Evolutionary conservation across 1,140 invertebrate genomes (phyloP).

Genomic region (Gonatopus flavifemur): DNA sequence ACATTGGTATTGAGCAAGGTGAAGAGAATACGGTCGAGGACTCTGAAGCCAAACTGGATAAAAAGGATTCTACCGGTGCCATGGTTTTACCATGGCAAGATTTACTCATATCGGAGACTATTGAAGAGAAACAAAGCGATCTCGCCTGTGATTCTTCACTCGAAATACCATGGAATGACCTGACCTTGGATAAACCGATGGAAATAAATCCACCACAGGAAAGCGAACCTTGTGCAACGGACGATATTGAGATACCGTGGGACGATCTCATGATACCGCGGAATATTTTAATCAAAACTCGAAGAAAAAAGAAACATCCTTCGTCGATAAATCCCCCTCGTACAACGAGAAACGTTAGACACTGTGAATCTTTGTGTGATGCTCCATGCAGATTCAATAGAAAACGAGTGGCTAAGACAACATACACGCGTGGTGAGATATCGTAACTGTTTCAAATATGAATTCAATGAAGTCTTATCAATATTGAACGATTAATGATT

Average conservation of each 20-base stretch:
- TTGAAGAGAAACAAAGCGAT: slow-evolving; percentile 1
- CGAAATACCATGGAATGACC: slow-evolving; percentile 40
- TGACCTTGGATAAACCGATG: slow-evolving; percentile 29
- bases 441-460: too few relatives aligned
- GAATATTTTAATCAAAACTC: slow-evolving; percentile 32
- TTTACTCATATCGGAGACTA: slow-evolving; percentile 29
- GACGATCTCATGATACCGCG: slow-evolving; percentile 37
- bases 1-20: too few relatives aligned
- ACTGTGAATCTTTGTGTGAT: neutral
- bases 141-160: slow-evolving; percentile 31
- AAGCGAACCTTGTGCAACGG: slow-evolving; percentile 8
- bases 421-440: too few relatives aligned
- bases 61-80: slow-evolving; percentile 20
- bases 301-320: slow-evolving; percentile 29
- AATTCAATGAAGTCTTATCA: too few relatives aligned
- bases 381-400: too few relatives aligned
- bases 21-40: neutral
- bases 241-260: slow-evolving; percentile 46
- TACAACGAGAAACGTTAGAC: neutral
- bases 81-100: slow-evolving; percentile 41
- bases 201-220: slow-evolving; percentile 23
- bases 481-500: too few relatives aligned
- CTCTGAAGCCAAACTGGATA: neutral
- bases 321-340: slow-evolving; percentile 25
- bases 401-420: too few relatives aligned